Base-by-base conservation (phyloP, 2,113 vertebrate genomes). In the Pardalotus punctatus region DNA sequence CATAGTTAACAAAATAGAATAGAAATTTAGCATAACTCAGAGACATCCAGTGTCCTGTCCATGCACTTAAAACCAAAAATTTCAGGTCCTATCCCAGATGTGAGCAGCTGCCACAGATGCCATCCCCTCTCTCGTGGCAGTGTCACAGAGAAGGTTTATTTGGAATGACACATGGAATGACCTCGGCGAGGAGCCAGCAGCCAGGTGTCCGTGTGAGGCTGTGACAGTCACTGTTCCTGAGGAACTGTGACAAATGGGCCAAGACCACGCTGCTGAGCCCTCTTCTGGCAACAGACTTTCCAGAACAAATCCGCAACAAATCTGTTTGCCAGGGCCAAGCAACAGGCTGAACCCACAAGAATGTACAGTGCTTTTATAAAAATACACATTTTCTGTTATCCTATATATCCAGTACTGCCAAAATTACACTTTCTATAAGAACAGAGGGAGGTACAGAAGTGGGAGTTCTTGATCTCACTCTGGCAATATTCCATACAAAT, bases 401-500 rank as follows among this genome's bases (percentile, higher is more conserved):
- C 61, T 45, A 9, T 20, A 51, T 42, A 36, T 54, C 51, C 15
- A 43, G 13, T 35, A 22, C 47, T 76, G 38, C 51, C 72, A 81
- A 92, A 94, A 88, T 50, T 14, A 11, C 57, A 48, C 53, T 80
- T 84, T 20, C 31, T 21, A 38, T 43, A 82, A 71, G 58, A 94
- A 54, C 22, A 60, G 66, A 73, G 57, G 50, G 42, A 91, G 42
- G 45, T 45, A 38, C 16, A 58, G 36, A 84, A 90, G 77, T 35
- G 7, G 33, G 45, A 91, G 81, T 45, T 74, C 43, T 82, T 74
- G 58, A 77, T 72, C 19, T 69, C 6, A 2, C 45, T 86, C 36
- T 84, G 81, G 79, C 84, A 86, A 70, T 36, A 84, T 51, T 71
- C 56, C 40, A 57, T 43, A 90, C 8, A 58, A 81, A 94, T 67